A percentile compares a stretch with the other conserved stretches of the same genome.
phyloP scores from a whole-genome alignment of 1,140 invertebrate species.

The Cyphomyrmex costatus region DNA sequence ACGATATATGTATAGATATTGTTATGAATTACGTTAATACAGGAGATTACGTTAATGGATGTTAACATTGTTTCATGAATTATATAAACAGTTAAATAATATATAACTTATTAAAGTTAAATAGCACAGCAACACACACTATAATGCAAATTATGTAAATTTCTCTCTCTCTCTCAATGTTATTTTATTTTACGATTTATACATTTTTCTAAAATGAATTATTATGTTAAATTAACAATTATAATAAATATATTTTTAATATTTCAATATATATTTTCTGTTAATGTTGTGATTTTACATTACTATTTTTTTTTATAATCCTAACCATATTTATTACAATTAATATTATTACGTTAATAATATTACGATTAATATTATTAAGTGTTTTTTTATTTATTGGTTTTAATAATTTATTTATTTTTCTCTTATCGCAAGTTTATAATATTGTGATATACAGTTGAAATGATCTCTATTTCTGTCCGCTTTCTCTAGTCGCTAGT shows the following conservation, averaged over 20 bases:
- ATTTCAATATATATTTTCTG: background rate
- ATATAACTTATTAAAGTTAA: background rate
- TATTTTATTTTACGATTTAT: background rate
- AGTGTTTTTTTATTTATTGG: background rate
- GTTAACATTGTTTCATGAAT: background rate
- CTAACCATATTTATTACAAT: background rate
- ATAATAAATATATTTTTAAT: background rate
- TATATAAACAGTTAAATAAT: background rate
- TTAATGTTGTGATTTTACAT: background rate
- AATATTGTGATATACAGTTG: slow-evolving; percentile 1
- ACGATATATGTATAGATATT: background rate
- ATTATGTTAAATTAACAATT: background rate
- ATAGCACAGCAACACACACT: background rate
- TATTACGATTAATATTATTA: background rate
- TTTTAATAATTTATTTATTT: background rate
- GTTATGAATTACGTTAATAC: background rate
- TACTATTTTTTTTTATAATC: background rate
- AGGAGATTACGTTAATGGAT: background rate
- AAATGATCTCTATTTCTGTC: background rate
- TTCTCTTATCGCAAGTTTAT: background rate
- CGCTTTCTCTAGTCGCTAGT: background rate
- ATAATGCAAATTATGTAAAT: background rate
- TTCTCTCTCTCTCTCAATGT: background rate
- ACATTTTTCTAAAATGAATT: background rate
- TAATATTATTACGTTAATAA: background rate